Base-by-base conservation (phyloP, 2,888 invertebrate species). In the Gisinianus flammeolus region DNA sequence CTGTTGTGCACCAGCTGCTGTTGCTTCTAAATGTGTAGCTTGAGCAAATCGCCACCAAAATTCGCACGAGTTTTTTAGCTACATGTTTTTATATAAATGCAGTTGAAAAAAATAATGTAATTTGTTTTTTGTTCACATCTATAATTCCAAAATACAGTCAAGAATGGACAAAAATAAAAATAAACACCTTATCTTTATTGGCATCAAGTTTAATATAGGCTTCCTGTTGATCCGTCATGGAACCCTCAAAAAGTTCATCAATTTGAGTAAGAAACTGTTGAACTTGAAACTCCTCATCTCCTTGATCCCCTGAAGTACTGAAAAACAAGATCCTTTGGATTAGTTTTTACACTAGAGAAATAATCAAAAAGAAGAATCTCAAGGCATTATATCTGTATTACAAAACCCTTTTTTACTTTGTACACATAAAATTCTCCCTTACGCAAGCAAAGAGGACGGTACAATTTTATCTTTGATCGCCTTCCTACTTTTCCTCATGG, bases 31-130 rank as follows among this genome's bases (percentile, higher is more conserved):
- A 83, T 87, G 87, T 22, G 86, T 86, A 16, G 88, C 86, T 84
- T 88, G 88, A 5, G 88, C 86, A 28, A 87, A 81, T 73, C 89
- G 83, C 89, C 89, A 89, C 81, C 87, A 85, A 81, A 86, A 88
- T 30, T 87, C 87, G n/a, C 84, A 85, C 82, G 87, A 85, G 54
- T 82, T 81, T 67, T 80, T 79, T 79, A 85, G 83, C 85, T 84
- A 56, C 8, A 74, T 10, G 19, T 12, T 35, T 35, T 35, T 8
- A 35, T 35, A 8, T 35, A 35, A 5, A 8, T 35, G 35, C 12
- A 35, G 12, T 35, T 8, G 35, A 35, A 35, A 35, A n/a, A 6
- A 56, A 22, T n/a, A 56, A 22, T 56, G n/a, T 70, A 76, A 8
- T 8, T 35, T 35, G 12, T 35, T 35, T 35, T 35, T 35, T 35